Conservation (phyloP, 2,797 vertebrate genomes). For the Sebastes iracundus region DNA sequence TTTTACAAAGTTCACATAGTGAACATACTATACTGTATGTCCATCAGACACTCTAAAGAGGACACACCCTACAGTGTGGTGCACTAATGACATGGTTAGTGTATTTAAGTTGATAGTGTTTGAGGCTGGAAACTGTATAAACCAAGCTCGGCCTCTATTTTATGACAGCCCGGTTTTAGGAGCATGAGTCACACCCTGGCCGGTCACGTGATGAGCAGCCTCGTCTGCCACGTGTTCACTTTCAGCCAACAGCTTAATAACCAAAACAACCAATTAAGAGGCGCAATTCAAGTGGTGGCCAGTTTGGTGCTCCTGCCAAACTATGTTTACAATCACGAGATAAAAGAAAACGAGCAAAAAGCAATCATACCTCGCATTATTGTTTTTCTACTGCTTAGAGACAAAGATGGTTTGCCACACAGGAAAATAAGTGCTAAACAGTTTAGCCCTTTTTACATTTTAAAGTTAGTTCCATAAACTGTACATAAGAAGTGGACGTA, state of each 20-base stretch:
- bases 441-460: not conserved
- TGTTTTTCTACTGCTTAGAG: not conserved
- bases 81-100: slow-evolving; percentile 69
- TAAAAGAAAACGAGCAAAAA: not conserved
- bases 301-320: slow-evolving; percentile 1
- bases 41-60: slow-evolving; percentile 10
- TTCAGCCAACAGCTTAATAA: slow-evolving; percentile 34
- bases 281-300: not conserved
- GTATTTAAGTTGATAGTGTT: slow-evolving; percentile 58
- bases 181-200: slow-evolving; percentile 56
- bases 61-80: slow-evolving; percentile 63
- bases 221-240: slow-evolving; percentile 18
- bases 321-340: not conserved
- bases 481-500: too few species aligned
- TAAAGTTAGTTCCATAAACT: not conserved
- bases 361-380: not conserved
- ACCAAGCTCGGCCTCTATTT: slow-evolving; percentile 56
- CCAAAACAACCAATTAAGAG: slow-evolving; percentile 26
- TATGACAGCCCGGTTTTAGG: slow-evolving; percentile 41
- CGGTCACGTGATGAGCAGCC: slow-evolving; percentile 16
- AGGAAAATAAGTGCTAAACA: not conserved
- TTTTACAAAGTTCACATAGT: not conserved
- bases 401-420: not conserved
- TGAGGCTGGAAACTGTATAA: slow-evolving; percentile 62
- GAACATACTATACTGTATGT: slow-evolving; percentile 24